phyloP scores from a whole-genome alignment of 2,113 vertebrate genomes.

The Motacilla alba region DNA sequence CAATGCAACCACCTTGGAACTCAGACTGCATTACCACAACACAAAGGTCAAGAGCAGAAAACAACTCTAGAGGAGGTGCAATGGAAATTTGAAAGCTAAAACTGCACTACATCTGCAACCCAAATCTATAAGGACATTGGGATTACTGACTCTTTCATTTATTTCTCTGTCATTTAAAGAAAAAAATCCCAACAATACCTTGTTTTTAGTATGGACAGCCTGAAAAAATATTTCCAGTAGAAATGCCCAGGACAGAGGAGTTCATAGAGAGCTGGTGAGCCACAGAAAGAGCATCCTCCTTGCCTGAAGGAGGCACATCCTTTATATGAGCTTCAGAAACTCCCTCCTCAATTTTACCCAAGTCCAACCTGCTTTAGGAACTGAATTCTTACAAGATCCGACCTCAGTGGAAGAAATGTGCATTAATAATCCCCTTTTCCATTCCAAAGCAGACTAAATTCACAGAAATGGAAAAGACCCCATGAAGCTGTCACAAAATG shows the following conservation, averaged over 20 bases:
- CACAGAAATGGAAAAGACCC: not conserved
- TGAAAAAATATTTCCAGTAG: not conserved
- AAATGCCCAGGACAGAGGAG: not conserved
- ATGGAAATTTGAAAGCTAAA: not conserved
- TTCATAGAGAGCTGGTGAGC: not conserved
- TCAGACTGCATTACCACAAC: not conserved
- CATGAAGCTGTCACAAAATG: not conserved
- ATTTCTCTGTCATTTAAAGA: not conserved
- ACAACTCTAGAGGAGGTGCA: not conserved
- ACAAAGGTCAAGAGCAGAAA: not conserved
- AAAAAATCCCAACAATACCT: not conserved
- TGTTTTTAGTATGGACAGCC: not conserved
- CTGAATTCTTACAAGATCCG: fast-evolving
- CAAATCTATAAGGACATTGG: not conserved
- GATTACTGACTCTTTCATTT: not conserved
- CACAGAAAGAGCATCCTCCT: not conserved
- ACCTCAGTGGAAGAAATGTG: not conserved
- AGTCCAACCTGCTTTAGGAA: not conserved
- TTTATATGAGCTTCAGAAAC: not conserved
- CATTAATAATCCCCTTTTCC: not conserved
- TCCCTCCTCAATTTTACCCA: not conserved
- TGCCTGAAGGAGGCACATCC: not conserved
- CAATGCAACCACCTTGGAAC: not conserved
- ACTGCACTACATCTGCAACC: not conserved
- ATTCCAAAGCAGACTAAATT: not conserved